Percentiles rank a stretch among this genome's conserved stretches.
Evolutionary conservation across 2,113 vertebrate genomes (phyloP).

Genomic region (Cavia aperea): DNA sequence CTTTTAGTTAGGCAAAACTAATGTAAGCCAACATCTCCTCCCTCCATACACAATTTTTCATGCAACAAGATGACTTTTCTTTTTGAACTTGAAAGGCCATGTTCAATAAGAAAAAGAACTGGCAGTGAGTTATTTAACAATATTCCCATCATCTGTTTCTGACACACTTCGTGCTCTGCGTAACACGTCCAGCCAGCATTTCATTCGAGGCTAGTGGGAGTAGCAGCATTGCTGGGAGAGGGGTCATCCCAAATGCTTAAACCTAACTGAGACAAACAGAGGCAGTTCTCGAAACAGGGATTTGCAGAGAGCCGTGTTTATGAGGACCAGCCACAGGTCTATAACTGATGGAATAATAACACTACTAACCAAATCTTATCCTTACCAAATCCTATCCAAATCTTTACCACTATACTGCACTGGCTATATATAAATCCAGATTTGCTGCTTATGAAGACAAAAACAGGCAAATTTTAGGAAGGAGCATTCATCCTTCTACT

Average conservation of each 20-base stretch:
- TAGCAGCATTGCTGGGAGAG: background rate
- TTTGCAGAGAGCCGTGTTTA: constrained; percentile 18
- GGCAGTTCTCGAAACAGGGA: background rate
- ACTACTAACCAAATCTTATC: background rate
- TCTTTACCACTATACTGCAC: background rate
- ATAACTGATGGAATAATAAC: constrained; percentile 24
- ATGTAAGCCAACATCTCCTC: background rate
- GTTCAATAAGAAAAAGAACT: background rate
- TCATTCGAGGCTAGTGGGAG: background rate
- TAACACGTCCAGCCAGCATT: background rate
- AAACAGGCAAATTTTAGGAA: background rate
- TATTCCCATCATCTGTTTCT: background rate
- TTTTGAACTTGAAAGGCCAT: background rate
- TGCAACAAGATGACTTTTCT: background rate
- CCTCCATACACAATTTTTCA: background rate
- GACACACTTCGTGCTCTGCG: too few species aligned
- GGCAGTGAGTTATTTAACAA: background rate
- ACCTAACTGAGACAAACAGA: background rate
- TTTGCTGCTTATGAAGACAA: background rate
- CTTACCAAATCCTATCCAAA: background rate
- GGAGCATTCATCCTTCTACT: background rate
- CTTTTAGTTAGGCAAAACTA: constrained; percentile 4
- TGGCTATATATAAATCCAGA: background rate
- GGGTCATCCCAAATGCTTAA: background rate
- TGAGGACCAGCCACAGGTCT: background rate